Conservation (phyloP, 2,888 invertebrate species). For the Ceratothoa steindachneri region DNA sequence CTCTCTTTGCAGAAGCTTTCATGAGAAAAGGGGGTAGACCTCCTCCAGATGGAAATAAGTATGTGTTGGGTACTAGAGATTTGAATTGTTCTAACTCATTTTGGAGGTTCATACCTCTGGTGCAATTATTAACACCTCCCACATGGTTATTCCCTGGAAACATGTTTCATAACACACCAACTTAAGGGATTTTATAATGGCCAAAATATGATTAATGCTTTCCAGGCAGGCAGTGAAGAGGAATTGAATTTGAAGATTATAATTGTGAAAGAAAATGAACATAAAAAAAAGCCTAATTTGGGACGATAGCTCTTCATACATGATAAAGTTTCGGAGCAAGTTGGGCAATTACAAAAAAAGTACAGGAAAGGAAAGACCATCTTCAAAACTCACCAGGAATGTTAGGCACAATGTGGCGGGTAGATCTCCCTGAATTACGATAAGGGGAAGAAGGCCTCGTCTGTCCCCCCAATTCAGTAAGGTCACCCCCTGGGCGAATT, state of each 20-base stretch:
- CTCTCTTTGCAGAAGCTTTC: slow-evolving; percentile 10
- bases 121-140: slow-evolving; percentile 22
- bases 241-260: too few species aligned
- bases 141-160: slow-evolving; percentile 15
- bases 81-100: slow-evolving; percentile 14
- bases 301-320: too few species aligned
- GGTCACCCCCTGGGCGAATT: slow-evolving; percentile 78
- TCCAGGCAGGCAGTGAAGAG: too few species aligned
- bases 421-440: slow-evolving; percentile 4
- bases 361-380: not conserved
- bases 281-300: too few species aligned
- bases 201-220: too few species aligned
- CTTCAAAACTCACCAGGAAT: slow-evolving; percentile 16
- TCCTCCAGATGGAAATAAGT: slow-evolving; percentile 36
- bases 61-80: slow-evolving; percentile 33
- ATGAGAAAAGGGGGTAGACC: slow-evolving; percentile 41
- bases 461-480: slow-evolving; percentile 68
- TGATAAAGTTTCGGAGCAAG: too few species aligned
- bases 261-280: too few species aligned
- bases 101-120: not conserved
- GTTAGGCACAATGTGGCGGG: slow-evolving; percentile 9
- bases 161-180: too few species aligned
- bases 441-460: slow-evolving; percentile 42
- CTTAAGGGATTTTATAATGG: too few species aligned
- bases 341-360: not conserved